These are phyloP conservation scores for Micropoecilia bifurca DNA, from an alignment of 2,797 vertebrate species.

Conservation along the genomic window DNA sequence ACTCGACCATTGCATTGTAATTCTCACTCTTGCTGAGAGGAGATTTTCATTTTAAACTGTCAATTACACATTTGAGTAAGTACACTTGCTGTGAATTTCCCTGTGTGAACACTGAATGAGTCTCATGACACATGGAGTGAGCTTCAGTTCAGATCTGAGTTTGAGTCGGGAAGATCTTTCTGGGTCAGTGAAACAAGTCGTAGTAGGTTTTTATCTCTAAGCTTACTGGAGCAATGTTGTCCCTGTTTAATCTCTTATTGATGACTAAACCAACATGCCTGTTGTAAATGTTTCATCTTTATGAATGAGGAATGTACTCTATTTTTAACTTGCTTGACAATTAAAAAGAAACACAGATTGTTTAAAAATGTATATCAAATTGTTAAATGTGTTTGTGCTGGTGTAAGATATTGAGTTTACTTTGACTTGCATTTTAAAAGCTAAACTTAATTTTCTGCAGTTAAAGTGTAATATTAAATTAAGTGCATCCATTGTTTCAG, in stretches of 20 bases:
- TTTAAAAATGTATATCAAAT: neutral
- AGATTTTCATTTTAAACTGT: slow-evolving; percentile 7
- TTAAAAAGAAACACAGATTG: neutral
- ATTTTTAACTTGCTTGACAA: slow-evolving; percentile 45
- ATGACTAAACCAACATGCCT: slow-evolving; percentile 36
- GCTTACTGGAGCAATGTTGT: slow-evolving; percentile 29
- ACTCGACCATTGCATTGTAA: neutral
- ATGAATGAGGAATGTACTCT: slow-evolving; percentile 32
- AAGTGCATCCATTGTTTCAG: neutral
- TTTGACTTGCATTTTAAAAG: neutral
- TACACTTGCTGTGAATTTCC: slow-evolving; percentile 32
- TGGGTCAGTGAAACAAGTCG: slow-evolving; percentile 62
- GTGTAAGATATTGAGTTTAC: neutral
- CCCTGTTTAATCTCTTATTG: slow-evolving; percentile 51
- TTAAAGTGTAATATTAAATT: neutral
- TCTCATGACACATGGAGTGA: slow-evolving; percentile 50
- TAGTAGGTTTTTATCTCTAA: slow-evolving; percentile 24
- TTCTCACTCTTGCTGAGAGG: neutral
- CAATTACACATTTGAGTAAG: slow-evolving; percentile 20
- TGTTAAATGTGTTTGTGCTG: neutral
- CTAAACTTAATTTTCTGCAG: neutral
- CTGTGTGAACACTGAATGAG: slow-evolving; percentile 36
- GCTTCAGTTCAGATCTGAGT: slow-evolving; percentile 53
- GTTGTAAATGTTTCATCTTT: slow-evolving; percentile 61
- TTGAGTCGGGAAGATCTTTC: slow-evolving; percentile 58